Evolutionary conservation across 2,797 vertebrate genomes (phyloP).

Genomic region (Esox masquinongy): DNA sequence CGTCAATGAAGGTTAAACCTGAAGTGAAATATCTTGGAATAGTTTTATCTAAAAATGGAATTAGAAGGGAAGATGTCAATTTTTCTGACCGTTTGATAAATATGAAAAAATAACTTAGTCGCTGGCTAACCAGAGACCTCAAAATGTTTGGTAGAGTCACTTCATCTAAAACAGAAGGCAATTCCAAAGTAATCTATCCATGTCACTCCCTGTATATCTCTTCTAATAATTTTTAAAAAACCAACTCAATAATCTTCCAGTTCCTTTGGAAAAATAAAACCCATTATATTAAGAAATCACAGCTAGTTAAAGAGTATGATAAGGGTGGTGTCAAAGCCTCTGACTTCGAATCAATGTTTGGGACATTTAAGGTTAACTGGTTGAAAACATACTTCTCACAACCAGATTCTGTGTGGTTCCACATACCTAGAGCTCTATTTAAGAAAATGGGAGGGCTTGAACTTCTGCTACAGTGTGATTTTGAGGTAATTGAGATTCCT

Average conservation of each 20-base stretch:
- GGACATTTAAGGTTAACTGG: conserved; percentile 20
- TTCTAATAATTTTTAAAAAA: conserved; percentile 12
- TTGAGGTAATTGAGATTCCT: too few relatives aligned
- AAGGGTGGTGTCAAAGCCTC: conserved; percentile 14
- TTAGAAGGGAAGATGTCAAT: too few relatives aligned
- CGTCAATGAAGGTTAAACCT: too few relatives aligned
- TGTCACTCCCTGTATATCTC: conserved; percentile 2
- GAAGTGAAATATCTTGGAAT: too few relatives aligned
- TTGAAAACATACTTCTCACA: conserved; percentile 9
- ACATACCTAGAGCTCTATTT: too few relatives aligned
- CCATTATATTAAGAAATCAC: conserved; percentile 11
- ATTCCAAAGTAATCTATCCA: conserved; percentile 19
- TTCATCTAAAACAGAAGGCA: conserved; percentile 20
- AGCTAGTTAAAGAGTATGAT: background rate
- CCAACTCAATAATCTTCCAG: background rate
- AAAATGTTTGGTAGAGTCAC: conserved; percentile 15
- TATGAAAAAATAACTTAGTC: background rate
- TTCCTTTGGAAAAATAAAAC: too few relatives aligned
- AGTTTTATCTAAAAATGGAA: too few relatives aligned
- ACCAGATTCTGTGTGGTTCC: background rate
- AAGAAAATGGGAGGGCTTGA: too few relatives aligned
- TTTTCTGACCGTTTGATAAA: too few relatives aligned
- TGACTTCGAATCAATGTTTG: conserved; percentile 20
- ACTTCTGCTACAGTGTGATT: too few relatives aligned
- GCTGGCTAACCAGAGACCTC: background rate